Evolutionary conservation across 1,140 invertebrate genomes (phyloP), one percentile per base, ranked within the genome.

Genomic region (Bombus vancouverensis): DNA sequence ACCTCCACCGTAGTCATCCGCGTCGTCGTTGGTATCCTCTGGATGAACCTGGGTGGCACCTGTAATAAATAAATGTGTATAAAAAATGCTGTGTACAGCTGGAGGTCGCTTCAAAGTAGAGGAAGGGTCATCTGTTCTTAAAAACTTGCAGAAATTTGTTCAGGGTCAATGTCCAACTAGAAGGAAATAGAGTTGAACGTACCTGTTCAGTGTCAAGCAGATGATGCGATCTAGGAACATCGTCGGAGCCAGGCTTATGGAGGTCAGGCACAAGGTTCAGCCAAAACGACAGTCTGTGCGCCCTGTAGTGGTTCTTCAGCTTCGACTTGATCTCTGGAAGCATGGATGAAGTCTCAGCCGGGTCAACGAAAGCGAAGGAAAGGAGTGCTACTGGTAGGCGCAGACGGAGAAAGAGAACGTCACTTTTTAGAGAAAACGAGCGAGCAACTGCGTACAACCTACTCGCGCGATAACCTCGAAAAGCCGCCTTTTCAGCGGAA

Each of bases 281-380:
- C 99, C 99, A 99, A 94, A 99, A 99, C 2, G 98, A 99, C n/a
- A 99, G 95, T 77, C 98, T 97, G 93, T 96, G 98, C 12, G 98
- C 98, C 88, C 99, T 96, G 95, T 99, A 99, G 95, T 99, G 99
- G 92, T 98, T 98, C 92, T 99, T 98, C 47, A 98, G 93, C 93
- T 98, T 98, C 0, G 98, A 97, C 94, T 98, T 98, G 39, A 97
- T 97, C 93, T 98, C 98, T 98, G 94, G 34, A 95, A 95, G 72
- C 25, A 85, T 47, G 68, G 53, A 84, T 76, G 18, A 72, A 75
- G 75, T 42, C 65, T 82, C 71, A 85, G 47, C 22, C 42, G 12
- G 83, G 72, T 73, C 34, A 37, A 28, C 32, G 70, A 32, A 53
- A 73, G 59, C 70, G 39, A 25, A 28, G 28, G 28, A 28, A 2